Evolutionary conservation across 2,888 invertebrate genomes (phyloP).

Genomic region (Metellina segmentata): DNA sequence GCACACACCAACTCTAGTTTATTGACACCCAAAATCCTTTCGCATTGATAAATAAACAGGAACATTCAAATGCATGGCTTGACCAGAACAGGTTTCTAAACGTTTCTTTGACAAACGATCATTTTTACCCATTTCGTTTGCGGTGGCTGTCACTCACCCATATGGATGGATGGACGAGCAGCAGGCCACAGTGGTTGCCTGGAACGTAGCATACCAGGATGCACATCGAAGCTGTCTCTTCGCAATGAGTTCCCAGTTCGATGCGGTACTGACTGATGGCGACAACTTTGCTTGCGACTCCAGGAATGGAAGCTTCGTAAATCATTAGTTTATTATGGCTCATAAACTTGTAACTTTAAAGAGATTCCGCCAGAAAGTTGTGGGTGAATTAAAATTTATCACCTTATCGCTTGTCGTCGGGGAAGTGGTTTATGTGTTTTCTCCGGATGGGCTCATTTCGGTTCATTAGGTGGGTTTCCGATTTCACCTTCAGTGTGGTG

Average conservation of each 20-base stretch:
- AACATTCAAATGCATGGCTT: background rate
- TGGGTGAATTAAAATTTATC: background rate
- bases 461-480: too few species aligned
- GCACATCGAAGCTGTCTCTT: background rate
- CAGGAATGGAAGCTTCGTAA: slow-evolving; percentile 10
- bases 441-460: background rate
- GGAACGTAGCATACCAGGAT: too few species aligned
- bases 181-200: slow-evolving; percentile 12
- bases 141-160: slow-evolving; percentile 19
- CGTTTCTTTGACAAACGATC: background rate
- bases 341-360: slow-evolving; percentile 19
- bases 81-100: background rate
- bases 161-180: slow-evolving; percentile 9
- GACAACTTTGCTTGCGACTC: slow-evolving; percentile 5
- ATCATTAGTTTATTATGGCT: slow-evolving; percentile 17
- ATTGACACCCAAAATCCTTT: slow-evolving; percentile 1
- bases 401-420: slow-evolving; percentile 1
- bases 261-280: slow-evolving; percentile 9
- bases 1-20: background rate
- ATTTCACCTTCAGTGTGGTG: too few species aligned
- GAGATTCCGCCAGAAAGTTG: slow-evolving; percentile 3
- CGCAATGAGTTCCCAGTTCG: background rate
- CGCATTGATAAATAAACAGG: background rate
- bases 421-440: background rate
- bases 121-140: background rate